These are phyloP conservation scores for Agriopis marginaria DNA, from an alignment of 2,888 invertebrate genomes.

Conservation along the genomic window DNA sequence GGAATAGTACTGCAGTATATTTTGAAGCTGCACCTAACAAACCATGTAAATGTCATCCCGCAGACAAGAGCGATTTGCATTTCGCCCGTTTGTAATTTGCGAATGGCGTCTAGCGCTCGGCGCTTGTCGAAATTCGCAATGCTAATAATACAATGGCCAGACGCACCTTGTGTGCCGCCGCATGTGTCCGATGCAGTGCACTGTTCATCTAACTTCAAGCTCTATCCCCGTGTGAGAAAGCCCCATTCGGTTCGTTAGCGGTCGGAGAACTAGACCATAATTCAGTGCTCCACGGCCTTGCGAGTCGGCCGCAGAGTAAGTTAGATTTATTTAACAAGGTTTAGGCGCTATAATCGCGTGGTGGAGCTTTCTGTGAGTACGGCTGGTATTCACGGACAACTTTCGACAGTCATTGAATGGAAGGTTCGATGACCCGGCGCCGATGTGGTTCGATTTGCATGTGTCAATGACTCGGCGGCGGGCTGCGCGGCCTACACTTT, in stretches of 20 bases:
- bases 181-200: constrained; percentile 63
- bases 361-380: constrained; percentile 65
- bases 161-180: constrained; percentile 70
- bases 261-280: constrained; percentile 67
- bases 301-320: constrained; percentile 58
- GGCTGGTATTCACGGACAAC: constrained; percentile 71
- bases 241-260: constrained; percentile 55
- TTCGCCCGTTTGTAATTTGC: constrained; percentile 74
- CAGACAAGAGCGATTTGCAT: constrained; percentile 74
- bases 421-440: constrained; percentile 78
- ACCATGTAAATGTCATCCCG: constrained; percentile 64
- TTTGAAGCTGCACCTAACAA: constrained; percentile 55
- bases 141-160: constrained; percentile 81
- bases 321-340: constrained; percentile 65
- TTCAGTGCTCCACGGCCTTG: constrained; percentile 62
- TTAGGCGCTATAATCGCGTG: constrained; percentile 69
- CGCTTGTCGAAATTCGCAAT: constrained; percentile 80
- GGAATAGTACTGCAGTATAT: constrained; percentile 33
- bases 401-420: constrained; percentile 85
- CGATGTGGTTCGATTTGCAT: constrained; percentile 82
- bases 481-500: constrained; percentile 76
- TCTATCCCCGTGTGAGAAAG: constrained; percentile 58
- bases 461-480: constrained; percentile 83
- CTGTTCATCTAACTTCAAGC: constrained; percentile 56
- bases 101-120: constrained; percentile 71